These are phyloP conservation scores for Ardeotis arabs DNA, from an alignment of 2,113 vertebrate species.

Conservation along the genomic window DNA sequence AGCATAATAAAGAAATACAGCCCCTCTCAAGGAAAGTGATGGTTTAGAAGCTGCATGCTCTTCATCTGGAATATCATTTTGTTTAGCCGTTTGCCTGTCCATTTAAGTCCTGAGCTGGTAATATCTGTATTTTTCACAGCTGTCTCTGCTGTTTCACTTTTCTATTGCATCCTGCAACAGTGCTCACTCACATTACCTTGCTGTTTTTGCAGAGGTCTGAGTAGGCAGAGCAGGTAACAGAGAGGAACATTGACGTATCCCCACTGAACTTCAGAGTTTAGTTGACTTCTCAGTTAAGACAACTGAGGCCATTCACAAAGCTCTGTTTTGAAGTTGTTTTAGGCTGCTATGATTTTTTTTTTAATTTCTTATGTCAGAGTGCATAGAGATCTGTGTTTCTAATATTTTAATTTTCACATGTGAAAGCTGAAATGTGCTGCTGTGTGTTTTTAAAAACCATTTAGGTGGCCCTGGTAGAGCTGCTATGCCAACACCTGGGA, in stretches of 20 bases:
- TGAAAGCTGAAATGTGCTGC: background rate
- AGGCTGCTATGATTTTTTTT: background rate
- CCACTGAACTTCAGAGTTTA: background rate
- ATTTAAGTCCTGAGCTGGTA: background rate
- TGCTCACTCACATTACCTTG: background rate
- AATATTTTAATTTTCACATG: background rate
- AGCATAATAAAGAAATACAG: background rate
- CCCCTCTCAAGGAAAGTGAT: background rate
- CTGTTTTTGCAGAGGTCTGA: background rate
- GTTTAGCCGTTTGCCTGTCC: background rate
- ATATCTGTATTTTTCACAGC: background rate
- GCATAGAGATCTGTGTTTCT: background rate
- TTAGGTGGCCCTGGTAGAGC: conserved; percentile 91
- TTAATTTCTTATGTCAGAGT: background rate
- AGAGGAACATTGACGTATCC: background rate
- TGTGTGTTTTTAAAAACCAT: background rate
- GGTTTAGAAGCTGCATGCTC: background rate
- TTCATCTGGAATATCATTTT: background rate
- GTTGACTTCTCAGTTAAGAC: background rate
- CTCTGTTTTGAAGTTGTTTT: background rate
- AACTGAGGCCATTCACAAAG: background rate
- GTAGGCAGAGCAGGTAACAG: background rate
- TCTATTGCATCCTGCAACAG: background rate
- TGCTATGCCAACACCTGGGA: conserved; percentile 92
- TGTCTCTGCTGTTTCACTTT: background rate